phyloP scores from a whole-genome alignment of 2,797 vertebrate genomes.

The Pangasius sanitwongsei region DNA sequence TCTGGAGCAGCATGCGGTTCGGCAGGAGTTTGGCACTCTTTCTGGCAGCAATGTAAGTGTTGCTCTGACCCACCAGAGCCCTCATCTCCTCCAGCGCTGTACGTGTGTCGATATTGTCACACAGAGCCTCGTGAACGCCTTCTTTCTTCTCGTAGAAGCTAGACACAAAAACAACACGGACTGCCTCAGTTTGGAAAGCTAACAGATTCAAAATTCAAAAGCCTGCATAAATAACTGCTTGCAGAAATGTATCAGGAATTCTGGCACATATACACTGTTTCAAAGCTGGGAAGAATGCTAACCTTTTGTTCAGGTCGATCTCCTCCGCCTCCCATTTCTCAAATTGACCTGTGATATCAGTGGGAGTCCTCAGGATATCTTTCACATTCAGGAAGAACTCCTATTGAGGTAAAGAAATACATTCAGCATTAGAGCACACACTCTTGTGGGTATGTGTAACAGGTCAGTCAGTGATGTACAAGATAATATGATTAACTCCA shows the following conservation, averaged over 20 bases:
- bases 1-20: slow-evolving; percentile 83
- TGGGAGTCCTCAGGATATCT: slow-evolving; percentile 84
- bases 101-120: slow-evolving; percentile 93
- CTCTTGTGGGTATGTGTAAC: neutral
- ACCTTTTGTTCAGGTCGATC: slow-evolving; percentile 84
- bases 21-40: slow-evolving; percentile 81
- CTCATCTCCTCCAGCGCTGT: slow-evolving; percentile 91
- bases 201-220: neutral
- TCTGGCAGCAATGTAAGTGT: slow-evolving; percentile 87
- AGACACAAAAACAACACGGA: neutral
- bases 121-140: slow-evolving; percentile 86
- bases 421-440: neutral
- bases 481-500: neutral
- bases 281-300: slow-evolving; percentile 27
- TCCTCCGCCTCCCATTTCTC: slow-evolving; percentile 93
- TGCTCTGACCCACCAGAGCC: slow-evolving; percentile 85
- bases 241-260: neutral
- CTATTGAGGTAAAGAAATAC: slow-evolving; percentile 66
- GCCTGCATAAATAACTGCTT: neutral
- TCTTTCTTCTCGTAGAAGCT: slow-evolving; percentile 88
- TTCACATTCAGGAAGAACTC: slow-evolving; percentile 98
- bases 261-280: neutral
- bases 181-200: neutral
- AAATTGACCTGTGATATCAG: slow-evolving; percentile 83
- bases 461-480: neutral